Base-by-base conservation (phyloP, 2,888 invertebrate species). In the Meta bourneti region DNA sequence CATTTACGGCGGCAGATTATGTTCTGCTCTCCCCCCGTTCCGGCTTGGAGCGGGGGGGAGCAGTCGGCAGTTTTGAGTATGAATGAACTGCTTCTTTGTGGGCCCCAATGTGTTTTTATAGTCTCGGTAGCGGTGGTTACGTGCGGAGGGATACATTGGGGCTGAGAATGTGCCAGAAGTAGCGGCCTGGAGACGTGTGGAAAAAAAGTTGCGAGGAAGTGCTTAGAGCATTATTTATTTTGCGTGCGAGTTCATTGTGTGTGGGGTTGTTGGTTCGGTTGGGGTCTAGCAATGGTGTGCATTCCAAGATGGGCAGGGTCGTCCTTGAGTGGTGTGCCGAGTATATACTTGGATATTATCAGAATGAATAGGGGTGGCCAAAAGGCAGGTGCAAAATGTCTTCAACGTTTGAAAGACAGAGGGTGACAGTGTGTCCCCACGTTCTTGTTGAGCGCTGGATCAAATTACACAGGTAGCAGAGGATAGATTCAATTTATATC, bases 1-100 rank as follows among this genome's bases (percentile, higher is more conserved):
- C 49, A n/a, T 77, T 85, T 80, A 61, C 49, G 11, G 20, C 34
- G 77, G 51, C 13, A 49, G 61, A 77, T 69, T 72, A 84, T 78
- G 49, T 78, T 70, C 19, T 20, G 20, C 49, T 49, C 8, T n/a
- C 49, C 82, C 48, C 19, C n/a, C 61, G n/a, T 16, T 69, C 19
- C 8, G 34, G 19, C 82, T 72, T 82, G 49, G 49, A 11, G 61
- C 16, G 52, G 52, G 51, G 7, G 54, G 54, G 34, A 52, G 54
- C 34, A 61, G 71, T n/a, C 8, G 34, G 51, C 49, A 82, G 9
- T n/a, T 49, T 75, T 83, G 13, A 74, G 74, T 61, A 75, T 78
- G 86, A 86, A 78, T 79, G 72, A 54, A 49, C n/a, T 52, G n/a
- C 71, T 87, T 87, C 79, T 69, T 72, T 80, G 85, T 52, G 34